These are phyloP conservation scores for Cryptoprocta ferox DNA, from an alignment of 2,797 vertebrate species.

Conservation along the genomic window DNA sequence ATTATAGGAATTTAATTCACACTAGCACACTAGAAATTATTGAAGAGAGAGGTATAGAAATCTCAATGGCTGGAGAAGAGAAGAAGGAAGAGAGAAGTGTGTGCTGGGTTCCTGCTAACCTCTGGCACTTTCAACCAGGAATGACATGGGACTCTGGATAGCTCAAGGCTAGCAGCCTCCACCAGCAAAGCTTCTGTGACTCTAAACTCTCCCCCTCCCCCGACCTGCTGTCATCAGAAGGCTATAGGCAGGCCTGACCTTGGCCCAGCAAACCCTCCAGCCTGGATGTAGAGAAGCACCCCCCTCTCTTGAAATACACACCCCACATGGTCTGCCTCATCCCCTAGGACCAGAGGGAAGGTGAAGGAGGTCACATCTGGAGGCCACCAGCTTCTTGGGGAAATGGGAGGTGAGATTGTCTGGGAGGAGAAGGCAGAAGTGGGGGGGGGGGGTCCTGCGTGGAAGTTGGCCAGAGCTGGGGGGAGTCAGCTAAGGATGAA, in stretches of 20 bases:
- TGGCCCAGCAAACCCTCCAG: neutral
- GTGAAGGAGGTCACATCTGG: neutral
- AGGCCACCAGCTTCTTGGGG: neutral
- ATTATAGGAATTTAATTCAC: constrained; percentile 10
- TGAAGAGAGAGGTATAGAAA: neutral
- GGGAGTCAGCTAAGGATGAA: neutral
- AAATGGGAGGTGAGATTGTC: neutral
- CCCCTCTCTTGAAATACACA: neutral
- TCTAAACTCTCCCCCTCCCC: neutral
- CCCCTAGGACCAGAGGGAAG: neutral
- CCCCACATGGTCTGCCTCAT: neutral
- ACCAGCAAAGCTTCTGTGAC: neutral
- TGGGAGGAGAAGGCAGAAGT: neutral
- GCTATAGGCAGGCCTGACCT: neutral
- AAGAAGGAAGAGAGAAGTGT: neutral
- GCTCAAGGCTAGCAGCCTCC: neutral
- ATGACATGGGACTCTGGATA: neutral
- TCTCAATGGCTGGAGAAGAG: neutral
- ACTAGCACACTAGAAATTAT: neutral
- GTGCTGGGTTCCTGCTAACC: neutral
- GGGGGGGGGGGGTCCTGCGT: accelerated
- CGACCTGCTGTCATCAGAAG: neutral
- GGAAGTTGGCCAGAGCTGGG: too few relatives aligned
- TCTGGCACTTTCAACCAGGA: neutral
- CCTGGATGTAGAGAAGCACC: neutral